Evolutionary conservation across 2,797 vertebrate species (phyloP), one percentile per base, ranked within the genome.

Genomic region (Sitta carolinensis): DNA sequence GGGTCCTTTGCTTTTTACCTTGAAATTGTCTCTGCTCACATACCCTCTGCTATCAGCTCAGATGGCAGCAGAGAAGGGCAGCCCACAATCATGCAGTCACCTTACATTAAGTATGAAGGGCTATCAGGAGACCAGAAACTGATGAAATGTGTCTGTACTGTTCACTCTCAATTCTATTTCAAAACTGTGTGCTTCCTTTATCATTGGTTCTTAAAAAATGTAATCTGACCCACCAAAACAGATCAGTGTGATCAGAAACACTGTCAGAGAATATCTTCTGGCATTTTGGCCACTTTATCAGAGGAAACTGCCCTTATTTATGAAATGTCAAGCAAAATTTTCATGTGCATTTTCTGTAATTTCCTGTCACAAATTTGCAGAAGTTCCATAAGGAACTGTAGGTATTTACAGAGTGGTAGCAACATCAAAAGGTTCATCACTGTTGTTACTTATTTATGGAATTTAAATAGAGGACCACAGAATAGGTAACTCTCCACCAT

Each of bases 21-120:
- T 79, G 40, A 36, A 66, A 69, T 25, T 25, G n/a, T 59, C 61
- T 9, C 36, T 73, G 51, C 34, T 64, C 36, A 6, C 20, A 47
- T 30, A 23, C 2, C 48, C 59, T 64, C 63, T 67, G 57, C 18
- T 58, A 13, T 73, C 67, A 79, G 47, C 52, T 84, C 63, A 59
- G 51, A 54, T 17, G 48, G 38, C 48, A 89, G 32, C 2, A 89
- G 70, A 5, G 2, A 84, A 69, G 43, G 40, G n/a, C 4, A 55
- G 58, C 29, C n/a, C 48, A 59, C 20, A 18, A 18, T 43, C 45
- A 54, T 0, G 0, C 11, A 59, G 23, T 30, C 47, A 51, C 25
- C 45, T 59, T 14, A 52, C 3, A 2, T 11, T 51, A 79, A 66
- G 62, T 42, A 73, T 4, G 13, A 52, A 73, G 34, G 15, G 13